Conservation (phyloP, 2,888 invertebrate genomes). For the Plutella xylostella region DNA sequence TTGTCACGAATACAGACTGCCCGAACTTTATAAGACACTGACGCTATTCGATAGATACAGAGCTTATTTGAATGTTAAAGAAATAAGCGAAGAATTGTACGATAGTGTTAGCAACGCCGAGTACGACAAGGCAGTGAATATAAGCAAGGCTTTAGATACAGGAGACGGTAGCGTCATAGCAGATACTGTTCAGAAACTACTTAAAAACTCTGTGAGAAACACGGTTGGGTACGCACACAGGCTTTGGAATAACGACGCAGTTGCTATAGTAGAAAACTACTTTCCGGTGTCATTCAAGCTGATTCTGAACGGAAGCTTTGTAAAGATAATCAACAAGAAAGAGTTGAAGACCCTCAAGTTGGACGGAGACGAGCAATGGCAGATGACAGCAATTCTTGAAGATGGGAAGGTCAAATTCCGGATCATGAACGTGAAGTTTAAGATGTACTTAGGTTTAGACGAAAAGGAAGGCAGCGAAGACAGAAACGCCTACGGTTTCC, state of each 20-base stretch:
- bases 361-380: conserved; percentile 23
- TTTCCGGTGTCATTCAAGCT: conserved; percentile 24
- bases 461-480: conserved; percentile 19
- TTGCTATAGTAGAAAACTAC: conserved; percentile 19
- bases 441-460: conserved; percentile 26
- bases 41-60: conserved; percentile 24
- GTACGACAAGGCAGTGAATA: conserved; percentile 23
- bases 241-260: conserved; percentile 22
- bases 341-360: conserved; percentile 24
- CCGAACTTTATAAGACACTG: conserved; percentile 19
- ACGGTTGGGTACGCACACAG: conserved; percentile 24
- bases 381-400: conserved; percentile 22
- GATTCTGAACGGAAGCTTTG: conserved; percentile 21
- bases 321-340: conserved; percentile 24
- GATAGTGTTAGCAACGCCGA: conserved; percentile 17
- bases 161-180: conserved; percentile 14
- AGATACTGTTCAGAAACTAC: conserved; percentile 20
- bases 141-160: conserved; percentile 20
- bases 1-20: conserved; percentile 22
- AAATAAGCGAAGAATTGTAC: conserved; percentile 21
- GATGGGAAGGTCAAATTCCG: conserved; percentile 24
- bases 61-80: conserved; percentile 23
- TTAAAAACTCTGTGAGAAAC: conserved; percentile 18
- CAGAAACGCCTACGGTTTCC: conserved; percentile 23
- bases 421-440: conserved; percentile 22